Evolutionary conservation across 2,888 invertebrate species (phyloP).

Genomic region (Eupsilia transversa): DNA sequence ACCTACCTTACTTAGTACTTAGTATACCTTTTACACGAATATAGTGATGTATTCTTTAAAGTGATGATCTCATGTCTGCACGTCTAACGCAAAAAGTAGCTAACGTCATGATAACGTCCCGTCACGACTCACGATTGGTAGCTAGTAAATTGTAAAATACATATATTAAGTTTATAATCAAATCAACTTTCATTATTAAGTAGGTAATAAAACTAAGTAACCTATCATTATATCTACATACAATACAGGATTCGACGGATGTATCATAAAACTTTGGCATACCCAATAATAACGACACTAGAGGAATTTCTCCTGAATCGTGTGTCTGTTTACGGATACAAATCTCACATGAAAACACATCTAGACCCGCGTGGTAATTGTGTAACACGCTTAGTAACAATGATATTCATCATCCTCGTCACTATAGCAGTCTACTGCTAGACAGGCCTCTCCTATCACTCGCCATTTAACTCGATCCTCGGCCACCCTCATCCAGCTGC

Average conservation of each 20-base stretch:
- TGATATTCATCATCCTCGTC: not conserved
- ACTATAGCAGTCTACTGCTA: not conserved
- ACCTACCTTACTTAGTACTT: too few relatives aligned
- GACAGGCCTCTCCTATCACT: not conserved
- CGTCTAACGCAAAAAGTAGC: conserved; percentile 8
- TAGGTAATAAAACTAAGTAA: not conserved
- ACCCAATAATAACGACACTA: not conserved
- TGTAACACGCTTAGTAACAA: too few relatives aligned
- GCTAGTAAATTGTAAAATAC: conserved; percentile 16
- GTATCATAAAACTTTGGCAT: not conserved
- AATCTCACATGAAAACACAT: not conserved
- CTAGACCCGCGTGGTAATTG: too few relatives aligned
- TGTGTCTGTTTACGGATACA: not conserved
- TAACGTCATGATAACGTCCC: conserved; percentile 11
- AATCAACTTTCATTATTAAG: conserved; percentile 10
- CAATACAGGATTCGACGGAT: not conserved
- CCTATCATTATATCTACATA: not conserved
- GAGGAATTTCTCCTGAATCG: not conserved
- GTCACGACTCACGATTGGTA: conserved; percentile 27
- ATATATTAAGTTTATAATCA: not conserved
- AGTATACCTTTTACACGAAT: not conserved
- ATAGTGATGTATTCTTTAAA: conserved; percentile 8
- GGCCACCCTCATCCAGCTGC: not conserved
- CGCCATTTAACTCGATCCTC: too few relatives aligned
- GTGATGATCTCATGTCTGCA: conserved; percentile 36